A percentile compares a stretch with the other conserved stretches of the same genome.
These are phyloP conservation scores for Drosophila ironensis DNA, from an alignment of 1,140 invertebrate species.

Conservation along the genomic window DNA sequence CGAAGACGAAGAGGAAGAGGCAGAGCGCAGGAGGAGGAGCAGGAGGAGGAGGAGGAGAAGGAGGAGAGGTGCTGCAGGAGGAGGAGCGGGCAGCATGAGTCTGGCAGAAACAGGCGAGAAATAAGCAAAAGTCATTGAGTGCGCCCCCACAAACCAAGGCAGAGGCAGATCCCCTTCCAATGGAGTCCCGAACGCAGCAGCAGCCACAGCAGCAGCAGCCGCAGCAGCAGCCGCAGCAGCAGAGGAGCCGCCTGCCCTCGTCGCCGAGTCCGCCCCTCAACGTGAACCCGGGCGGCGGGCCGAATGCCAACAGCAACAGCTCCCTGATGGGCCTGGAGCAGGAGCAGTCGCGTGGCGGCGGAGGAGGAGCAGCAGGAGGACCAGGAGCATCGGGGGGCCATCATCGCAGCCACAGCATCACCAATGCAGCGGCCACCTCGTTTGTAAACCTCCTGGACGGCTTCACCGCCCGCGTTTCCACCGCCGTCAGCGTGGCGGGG, in stretches of 20 bases:
- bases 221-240: slow-evolving; percentile 32
- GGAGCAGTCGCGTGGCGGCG: not conserved
- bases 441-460: slow-evolving; percentile 74
- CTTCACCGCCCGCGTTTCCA: slow-evolving; percentile 69
- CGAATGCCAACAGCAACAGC: slow-evolving; percentile 50
- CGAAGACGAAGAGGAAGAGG: slow-evolving; percentile 11
- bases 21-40: not conserved
- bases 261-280: slow-evolving; percentile 54
- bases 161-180: slow-evolving; percentile 10
- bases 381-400: slow-evolving; percentile 47
- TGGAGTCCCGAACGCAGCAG: slow-evolving; percentile 37
- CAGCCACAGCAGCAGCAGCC: slow-evolving; percentile 37
- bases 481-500: slow-evolving; percentile 60
- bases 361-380: not conserved
- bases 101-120: slow-evolving; percentile 25
- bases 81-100: slow-evolving; percentile 20
- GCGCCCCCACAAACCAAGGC: no score
- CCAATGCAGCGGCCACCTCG: slow-evolving; percentile 68
- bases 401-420: slow-evolving; percentile 69
- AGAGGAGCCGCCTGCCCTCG: slow-evolving; percentile 45
- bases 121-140: slow-evolving; percentile 11
- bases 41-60: slow-evolving; percentile 3
- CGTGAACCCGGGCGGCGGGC: slow-evolving; percentile 52
- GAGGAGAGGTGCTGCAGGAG: slow-evolving; percentile 8
- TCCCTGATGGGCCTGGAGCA: slow-evolving; percentile 32